Conservation (phyloP, 2,113 vertebrate genomes). For the Larimichthys crocea region DNA sequence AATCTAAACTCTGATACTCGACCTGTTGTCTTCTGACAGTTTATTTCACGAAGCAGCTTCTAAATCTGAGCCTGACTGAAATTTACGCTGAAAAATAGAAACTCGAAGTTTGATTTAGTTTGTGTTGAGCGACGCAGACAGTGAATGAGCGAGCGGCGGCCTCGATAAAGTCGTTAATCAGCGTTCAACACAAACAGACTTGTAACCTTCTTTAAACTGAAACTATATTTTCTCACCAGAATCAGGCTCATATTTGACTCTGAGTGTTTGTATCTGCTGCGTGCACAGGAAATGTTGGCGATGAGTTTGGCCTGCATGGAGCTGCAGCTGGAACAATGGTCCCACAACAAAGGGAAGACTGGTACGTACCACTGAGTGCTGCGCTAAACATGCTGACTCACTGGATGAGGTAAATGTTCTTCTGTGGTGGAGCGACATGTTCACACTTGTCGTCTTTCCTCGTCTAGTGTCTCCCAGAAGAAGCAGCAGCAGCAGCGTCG, state of each 20-base stretch:
- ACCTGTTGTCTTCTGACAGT: no score
- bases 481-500: conserved; percentile 61
- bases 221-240: neutral
- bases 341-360: conserved; percentile 91
- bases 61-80: no score
- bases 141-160: no score
- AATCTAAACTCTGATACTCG: no score
- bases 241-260: neutral
- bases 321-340: conserved; percentile 94
- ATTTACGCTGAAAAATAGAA: no score
- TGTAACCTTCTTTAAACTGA: neutral
- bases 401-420: neutral
- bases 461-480: conserved; percentile 90
- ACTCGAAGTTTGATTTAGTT: no score
- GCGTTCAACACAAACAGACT: no score
- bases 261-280: conserved; percentile 8
- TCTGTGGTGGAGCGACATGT: neutral
- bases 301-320: conserved; percentile 98
- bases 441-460: conserved; percentile 12
- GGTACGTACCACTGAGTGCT: conserved; percentile 77
- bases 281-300: conserved; percentile 91
- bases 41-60: no score
- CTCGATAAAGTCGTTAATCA: no score
- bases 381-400: neutral
- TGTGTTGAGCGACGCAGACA: no score